Conservation (phyloP, 2,797 vertebrate genomes). For the Pipistrellus kuhlii region DNA sequence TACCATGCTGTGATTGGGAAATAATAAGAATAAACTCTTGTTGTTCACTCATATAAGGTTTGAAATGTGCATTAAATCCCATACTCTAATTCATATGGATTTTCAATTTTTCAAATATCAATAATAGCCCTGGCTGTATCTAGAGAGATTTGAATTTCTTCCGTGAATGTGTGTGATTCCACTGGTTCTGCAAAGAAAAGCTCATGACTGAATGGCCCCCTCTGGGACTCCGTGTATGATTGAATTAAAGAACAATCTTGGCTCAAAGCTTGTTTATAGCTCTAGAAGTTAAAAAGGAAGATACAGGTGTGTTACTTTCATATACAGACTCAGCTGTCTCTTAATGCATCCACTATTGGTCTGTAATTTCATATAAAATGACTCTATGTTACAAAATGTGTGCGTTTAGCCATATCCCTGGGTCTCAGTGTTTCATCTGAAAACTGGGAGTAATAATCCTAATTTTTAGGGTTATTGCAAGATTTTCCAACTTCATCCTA, state of each 20-base stretch:
- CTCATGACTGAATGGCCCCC: neutral
- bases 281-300: slow-evolving; percentile 65
- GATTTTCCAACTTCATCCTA: neutral
- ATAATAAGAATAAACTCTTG: slow-evolving; percentile 50
- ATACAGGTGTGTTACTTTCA: neutral
- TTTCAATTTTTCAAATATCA: slow-evolving; percentile 52
- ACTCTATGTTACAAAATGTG: neutral
- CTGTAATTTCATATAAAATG: neutral
- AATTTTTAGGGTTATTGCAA: neutral
- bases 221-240: neutral
- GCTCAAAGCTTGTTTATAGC: neutral
- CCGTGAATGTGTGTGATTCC: neutral
- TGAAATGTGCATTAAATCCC: neutral
- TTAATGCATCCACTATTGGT: neutral
- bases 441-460: neutral
- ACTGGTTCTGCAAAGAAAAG: neutral
- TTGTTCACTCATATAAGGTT: slow-evolving; percentile 30
- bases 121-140: neutral
- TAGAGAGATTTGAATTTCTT: slow-evolving; percentile 53
- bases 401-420: neutral
- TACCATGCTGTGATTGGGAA: neutral
- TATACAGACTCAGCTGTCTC: neutral
- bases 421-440: neutral
- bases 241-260: slow-evolving; percentile 60
- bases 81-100: slow-evolving; percentile 57